phyloP scores from a whole-genome alignment of 2,113 vertebrate species.

The Lycaon pictus region DNA sequence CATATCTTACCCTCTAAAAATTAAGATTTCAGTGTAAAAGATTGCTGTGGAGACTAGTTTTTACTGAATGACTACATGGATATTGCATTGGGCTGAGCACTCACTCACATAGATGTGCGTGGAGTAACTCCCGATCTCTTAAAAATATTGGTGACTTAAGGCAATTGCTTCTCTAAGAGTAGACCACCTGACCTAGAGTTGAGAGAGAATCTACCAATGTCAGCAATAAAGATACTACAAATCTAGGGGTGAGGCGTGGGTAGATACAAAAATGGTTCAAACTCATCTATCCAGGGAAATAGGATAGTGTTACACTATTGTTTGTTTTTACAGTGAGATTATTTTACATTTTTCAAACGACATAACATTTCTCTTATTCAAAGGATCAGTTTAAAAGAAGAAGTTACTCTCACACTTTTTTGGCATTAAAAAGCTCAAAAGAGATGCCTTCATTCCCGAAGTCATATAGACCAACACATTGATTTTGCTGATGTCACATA shows the following conservation, averaged over 20 bases:
- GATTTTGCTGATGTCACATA: neutral
- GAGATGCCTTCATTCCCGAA: neutral
- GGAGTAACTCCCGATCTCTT: neutral
- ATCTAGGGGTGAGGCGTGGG: neutral
- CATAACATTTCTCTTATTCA: neutral
- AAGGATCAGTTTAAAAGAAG: too few species aligned
- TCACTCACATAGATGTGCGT: fast-evolving
- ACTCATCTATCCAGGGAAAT: neutral
- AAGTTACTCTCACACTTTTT: neutral
- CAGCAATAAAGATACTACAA: neutral
- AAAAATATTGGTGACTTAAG: neutral
- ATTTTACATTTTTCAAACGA: neutral
- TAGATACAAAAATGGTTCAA: neutral
- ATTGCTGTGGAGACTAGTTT: neutral
- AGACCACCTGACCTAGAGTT: neutral
- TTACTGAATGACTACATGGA: neutral
- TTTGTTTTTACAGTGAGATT: neutral
- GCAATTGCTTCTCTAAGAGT: neutral
- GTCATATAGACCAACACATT: neutral
- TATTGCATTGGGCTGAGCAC: neutral
- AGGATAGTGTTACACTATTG: fast-evolving
- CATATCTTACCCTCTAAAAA: neutral
- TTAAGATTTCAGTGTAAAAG: neutral
- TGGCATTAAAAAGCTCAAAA: neutral
- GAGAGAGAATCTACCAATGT: neutral